A percentile compares a stretch with the other conserved stretches of the same genome.
phyloP scores from a whole-genome alignment of 2,888 invertebrate species.

The Drosophila prostipennis region DNA sequence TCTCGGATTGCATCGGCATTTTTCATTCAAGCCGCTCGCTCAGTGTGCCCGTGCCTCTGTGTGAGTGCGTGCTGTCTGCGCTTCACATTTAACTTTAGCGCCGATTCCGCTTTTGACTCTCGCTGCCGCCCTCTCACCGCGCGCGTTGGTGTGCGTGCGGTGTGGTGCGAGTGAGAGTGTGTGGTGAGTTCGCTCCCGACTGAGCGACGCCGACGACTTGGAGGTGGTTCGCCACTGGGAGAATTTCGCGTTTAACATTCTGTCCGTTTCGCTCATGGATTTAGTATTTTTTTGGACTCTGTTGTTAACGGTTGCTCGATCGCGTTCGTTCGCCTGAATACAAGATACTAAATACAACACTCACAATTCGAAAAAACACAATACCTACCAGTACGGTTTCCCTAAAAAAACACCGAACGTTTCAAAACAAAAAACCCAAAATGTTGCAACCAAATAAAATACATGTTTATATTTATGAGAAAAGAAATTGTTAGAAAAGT shows the following conservation, averaged over 20 bases:
- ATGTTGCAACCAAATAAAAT: slow-evolving; percentile 29
- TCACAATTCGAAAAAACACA: background rate
- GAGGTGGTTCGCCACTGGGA: slow-evolving; percentile 55
- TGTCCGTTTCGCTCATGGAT: slow-evolving; percentile 56
- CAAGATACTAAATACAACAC: slow-evolving; percentile 22
- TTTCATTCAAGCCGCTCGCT: slow-evolving; percentile 75
- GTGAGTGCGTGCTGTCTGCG: slow-evolving; percentile 47
- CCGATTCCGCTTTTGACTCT: slow-evolving; percentile 67
- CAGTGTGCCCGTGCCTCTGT: slow-evolving; percentile 20
- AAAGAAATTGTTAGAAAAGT: slow-evolving; percentile 58
- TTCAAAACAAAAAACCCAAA: slow-evolving; percentile 10
- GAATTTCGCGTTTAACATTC: slow-evolving; percentile 51
- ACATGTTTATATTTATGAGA: slow-evolving; percentile 30
- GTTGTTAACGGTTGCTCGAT: slow-evolving; percentile 80
- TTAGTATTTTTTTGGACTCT: slow-evolving; percentile 84
- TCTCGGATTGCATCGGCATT: slow-evolving; percentile 80
- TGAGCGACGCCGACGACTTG: slow-evolving; percentile 18
- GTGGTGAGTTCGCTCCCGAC: slow-evolving; percentile 24
- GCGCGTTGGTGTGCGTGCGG: slow-evolving; percentile 5
- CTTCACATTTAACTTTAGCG: slow-evolving; percentile 73
- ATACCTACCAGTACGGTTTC: slow-evolving; percentile 50
- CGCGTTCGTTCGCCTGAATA: slow-evolving; percentile 41
- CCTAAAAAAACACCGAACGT: slow-evolving; percentile 39
- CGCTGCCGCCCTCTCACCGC: background rate
- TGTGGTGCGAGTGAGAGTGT: slow-evolving; percentile 12